Conservation (phyloP, 2,797 vertebrate species). For the Salarias fasciatus region DNA sequence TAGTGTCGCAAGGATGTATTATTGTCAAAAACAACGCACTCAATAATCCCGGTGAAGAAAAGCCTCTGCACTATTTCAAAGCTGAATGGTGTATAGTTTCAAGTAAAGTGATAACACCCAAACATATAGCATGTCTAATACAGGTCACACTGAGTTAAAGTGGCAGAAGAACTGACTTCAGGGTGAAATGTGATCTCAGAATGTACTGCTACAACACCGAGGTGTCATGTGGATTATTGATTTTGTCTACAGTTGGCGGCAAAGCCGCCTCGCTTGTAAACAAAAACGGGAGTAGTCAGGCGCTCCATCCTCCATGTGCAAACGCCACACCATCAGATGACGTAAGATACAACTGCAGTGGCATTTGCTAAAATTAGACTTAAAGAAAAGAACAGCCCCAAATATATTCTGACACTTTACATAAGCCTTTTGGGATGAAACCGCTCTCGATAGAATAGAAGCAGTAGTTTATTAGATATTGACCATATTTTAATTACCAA, state of each 20-base stretch:
- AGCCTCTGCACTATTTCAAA: constrained; percentile 2
- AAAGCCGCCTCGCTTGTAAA: constrained; percentile 28
- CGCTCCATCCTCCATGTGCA: constrained; percentile 39
- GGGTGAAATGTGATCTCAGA: constrained; percentile 43
- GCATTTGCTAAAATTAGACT: constrained; percentile 13
- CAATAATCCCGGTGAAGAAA: background rate
- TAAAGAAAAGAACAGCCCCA: background rate
- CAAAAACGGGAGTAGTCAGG: constrained; percentile 21
- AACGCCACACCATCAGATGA: constrained; percentile 28
- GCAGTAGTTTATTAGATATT: background rate
- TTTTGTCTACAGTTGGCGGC: constrained; percentile 32
- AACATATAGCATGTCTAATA: background rate
- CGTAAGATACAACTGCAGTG: background rate
- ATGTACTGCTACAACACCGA: background rate
- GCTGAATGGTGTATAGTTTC: background rate
- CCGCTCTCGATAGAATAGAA: background rate
- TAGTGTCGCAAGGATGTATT: background rate
- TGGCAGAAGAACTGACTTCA: constrained; percentile 19
- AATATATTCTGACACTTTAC: background rate
- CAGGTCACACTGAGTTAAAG: constrained; percentile 9
- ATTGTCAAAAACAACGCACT: background rate
- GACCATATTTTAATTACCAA: background rate
- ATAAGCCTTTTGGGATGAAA: background rate
- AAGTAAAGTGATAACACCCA: background rate
- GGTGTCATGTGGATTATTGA: constrained; percentile 38